Conservation (phyloP, 2,113 vertebrate genomes). For the Pandion haliaetus region DNA sequence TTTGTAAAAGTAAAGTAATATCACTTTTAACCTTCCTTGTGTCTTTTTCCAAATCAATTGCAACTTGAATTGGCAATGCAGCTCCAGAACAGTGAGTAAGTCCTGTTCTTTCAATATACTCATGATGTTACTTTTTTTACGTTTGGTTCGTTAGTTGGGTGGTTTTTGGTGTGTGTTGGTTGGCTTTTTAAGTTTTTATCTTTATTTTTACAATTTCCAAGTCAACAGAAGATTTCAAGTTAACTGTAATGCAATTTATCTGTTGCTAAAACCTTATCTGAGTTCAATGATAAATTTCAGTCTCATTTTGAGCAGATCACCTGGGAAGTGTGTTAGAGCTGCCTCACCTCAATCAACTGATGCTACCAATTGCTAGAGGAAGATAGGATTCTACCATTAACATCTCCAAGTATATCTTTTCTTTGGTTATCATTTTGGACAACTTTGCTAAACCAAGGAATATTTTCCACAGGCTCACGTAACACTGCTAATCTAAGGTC, state of each 20-base stretch:
- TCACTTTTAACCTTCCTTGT: neutral
- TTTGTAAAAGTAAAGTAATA: neutral
- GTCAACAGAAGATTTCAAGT: constrained; percentile 1
- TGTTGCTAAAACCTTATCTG: neutral
- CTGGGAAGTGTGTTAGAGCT: neutral
- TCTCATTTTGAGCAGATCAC: neutral
- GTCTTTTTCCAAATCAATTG: neutral
- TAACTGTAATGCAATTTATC: neutral
- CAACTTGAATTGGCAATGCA: neutral
- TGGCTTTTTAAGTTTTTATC: neutral
- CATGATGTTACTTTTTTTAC: neutral
- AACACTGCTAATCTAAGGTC: neutral
- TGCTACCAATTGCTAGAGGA: neutral
- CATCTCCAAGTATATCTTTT: neutral
- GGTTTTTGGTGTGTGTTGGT: neutral
- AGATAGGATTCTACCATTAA: neutral
- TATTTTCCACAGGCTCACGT: neutral
- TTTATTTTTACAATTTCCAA: constrained; percentile 8
- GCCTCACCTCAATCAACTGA: neutral
- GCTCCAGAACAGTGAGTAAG: neutral
- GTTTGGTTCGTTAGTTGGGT: neutral
- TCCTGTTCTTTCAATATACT: neutral
- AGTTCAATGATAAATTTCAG: constrained; percentile 14
- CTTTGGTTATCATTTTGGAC: neutral
- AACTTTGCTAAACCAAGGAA: neutral